Percentiles rank a stretch among this genome's conserved stretches.
Evolutionary conservation across 1,140 invertebrate genomes (phyloP).

Genomic region (Oreohelix idahoensis): DNA sequence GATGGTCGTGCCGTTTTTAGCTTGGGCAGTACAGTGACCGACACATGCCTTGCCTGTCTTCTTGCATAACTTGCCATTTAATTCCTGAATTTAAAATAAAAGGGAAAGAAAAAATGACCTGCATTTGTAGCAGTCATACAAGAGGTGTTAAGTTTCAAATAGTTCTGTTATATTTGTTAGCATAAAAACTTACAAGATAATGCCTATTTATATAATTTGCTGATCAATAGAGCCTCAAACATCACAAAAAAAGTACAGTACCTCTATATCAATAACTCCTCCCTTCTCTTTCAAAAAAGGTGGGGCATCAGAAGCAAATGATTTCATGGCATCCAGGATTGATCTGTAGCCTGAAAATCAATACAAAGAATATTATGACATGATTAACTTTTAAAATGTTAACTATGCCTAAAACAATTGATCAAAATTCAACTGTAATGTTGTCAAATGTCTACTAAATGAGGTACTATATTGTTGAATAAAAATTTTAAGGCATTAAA

Average conservation of each 20-base stretch:
- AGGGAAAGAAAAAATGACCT: no score
- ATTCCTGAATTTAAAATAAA: conserved; percentile 47
- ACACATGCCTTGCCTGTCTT: conserved; percentile 55
- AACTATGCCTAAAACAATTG: background rate
- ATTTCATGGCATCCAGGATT: conserved; percentile 69
- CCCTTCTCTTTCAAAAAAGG: background rate
- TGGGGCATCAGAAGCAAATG: conserved; percentile 58
- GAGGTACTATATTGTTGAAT: no score
- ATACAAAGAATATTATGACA: background rate
- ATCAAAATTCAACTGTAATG: background rate
- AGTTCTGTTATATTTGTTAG: no score
- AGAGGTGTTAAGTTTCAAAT: no score
- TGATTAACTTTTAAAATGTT: no score
- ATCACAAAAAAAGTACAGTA: conserved; percentile 32
- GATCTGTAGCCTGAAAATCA: conserved; percentile 60
- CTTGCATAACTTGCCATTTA: conserved; percentile 53
- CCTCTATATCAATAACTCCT: conserved; percentile 60
- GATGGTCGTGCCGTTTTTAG: background rate
- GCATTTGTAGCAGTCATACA: no score
- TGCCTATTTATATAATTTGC: no score
- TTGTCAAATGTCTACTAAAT: background rate
- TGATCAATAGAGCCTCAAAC: no score
- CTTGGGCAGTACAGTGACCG: conserved; percentile 47
- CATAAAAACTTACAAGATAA: no score
- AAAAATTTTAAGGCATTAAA: no score